These are phyloP conservation scores for Myotis lucifugus DNA, from an alignment of 2,113 vertebrate genomes.

Conservation along the genomic window DNA sequence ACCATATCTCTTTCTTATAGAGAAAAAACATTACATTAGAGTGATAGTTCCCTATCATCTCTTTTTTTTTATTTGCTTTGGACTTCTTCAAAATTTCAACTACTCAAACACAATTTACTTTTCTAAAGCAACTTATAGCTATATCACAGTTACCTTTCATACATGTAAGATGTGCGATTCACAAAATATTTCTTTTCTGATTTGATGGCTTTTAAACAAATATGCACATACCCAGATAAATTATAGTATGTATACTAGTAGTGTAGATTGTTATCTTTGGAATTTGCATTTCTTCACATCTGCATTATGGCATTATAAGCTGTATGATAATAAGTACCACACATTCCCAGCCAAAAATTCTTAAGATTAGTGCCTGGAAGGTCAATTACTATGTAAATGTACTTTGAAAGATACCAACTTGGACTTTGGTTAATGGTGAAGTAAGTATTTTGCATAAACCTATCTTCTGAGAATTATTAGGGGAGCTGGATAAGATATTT, in stretches of 20 bases:
- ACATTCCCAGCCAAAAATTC: not conserved
- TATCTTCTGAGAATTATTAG: not conserved
- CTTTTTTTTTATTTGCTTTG: conserved; percentile 19
- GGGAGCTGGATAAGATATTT: not conserved
- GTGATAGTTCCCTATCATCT: not conserved
- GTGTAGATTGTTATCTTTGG: not conserved
- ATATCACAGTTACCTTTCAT: not conserved
- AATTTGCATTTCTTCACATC: not conserved
- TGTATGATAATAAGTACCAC: not conserved
- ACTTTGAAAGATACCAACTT: not conserved
- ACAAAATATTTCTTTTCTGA: not conserved
- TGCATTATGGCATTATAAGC: not conserved
- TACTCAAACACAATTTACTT: not conserved
- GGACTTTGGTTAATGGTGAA: not conserved
- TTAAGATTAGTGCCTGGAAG: not conserved
- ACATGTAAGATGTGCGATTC: not conserved
- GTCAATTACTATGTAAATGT: not conserved
- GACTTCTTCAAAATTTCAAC: not conserved
- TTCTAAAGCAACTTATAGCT: not conserved
- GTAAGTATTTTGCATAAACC: not conserved
- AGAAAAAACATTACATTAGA: not conserved
- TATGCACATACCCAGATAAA: not conserved
- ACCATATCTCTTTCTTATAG: not conserved
- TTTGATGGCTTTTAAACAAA: not conserved
- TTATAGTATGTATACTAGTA: not conserved